Base-by-base conservation (phyloP, 2,888 invertebrate genomes). In the Zelleria hepariella region DNA sequence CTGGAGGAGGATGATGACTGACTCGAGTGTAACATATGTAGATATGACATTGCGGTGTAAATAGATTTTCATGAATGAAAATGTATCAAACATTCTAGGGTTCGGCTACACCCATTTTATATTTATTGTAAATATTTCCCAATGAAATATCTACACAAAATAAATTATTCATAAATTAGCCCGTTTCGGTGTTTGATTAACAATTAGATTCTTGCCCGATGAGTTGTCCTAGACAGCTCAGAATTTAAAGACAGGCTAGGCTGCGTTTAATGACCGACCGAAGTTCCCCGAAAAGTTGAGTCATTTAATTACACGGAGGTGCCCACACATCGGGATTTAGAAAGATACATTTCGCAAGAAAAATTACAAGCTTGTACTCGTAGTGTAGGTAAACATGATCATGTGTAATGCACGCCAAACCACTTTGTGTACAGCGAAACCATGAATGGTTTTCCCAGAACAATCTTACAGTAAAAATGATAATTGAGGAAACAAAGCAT, bases 1-100 rank as follows among this genome's bases (percentile, higher is more conserved):
- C 67, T 74, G 1, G 80, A 79, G 23, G 80, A 82, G 2, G 80
- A 81, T 42, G 74, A 73, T 3, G 79, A 82, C 59, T 75, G 15
- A 42, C 32, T 42, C 15, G 32, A 42, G 32, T 42, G 10, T 42
- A 42, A 42, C 5, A 42, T 15, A 15, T 42, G 32, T 42, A 42
- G 15, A 42, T 42, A 42, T 10, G 32, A 15, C 10, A 42, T 42
- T 10, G 32, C 32, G 15, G n/a, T n/a, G n/a, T n/a, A n/a, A n/a
- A n/a, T n/a, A n/a, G n/a, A n/a, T n/a, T n/a, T n/a, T n/a, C n/a
- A n/a, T n/a, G n/a, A n/a, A n/a, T n/a, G n/a, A n/a, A n/a, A n/a
- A n/a, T n/a, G n/a, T n/a, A n/a, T n/a, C n/a, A n/a, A n/a, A n/a
- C n/a, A n/a, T n/a, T n/a, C n/a, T n/a, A n/a, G n/a, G n/a, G n/a